Evolutionary conservation across 2,113 vertebrate species (phyloP).

Genomic region (Otus sunia): DNA sequence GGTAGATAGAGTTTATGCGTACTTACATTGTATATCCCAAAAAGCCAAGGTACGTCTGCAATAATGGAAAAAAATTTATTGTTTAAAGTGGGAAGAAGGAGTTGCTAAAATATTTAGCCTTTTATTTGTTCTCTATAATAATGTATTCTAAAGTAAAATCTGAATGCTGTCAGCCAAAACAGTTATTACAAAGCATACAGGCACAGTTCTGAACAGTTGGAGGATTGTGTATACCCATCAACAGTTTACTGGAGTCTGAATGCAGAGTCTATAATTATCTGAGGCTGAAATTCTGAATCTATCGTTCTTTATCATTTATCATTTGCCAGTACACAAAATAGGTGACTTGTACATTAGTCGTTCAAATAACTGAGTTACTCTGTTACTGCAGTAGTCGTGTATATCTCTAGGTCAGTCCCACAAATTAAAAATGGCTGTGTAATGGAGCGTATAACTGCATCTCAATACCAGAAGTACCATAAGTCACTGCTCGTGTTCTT

Average conservation of each 20-base stretch:
- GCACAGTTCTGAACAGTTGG: neutral
- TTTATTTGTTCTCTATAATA: slow-evolving; percentile 20
- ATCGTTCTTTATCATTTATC: neutral
- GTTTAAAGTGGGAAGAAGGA: neutral
- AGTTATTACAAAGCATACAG: neutral
- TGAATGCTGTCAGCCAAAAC: slow-evolving; percentile 2
- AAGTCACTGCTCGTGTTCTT: neutral
- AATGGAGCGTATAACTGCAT: neutral
- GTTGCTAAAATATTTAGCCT: neutral
- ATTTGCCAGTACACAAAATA: neutral
- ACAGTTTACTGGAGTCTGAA: neutral
- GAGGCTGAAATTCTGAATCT: neutral
- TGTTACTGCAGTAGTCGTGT: neutral
- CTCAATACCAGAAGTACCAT: neutral
- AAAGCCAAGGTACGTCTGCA: neutral
- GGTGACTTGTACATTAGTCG: neutral
- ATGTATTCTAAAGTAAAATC: slow-evolving; percentile 7
- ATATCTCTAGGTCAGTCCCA: neutral
- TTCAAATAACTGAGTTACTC: neutral
- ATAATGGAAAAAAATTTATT: neutral
- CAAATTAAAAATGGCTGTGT: neutral
- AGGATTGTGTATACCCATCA: neutral
- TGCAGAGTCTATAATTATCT: neutral
- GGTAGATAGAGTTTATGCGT: neutral
- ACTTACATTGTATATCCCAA: neutral